phyloP scores from a whole-genome alignment of 1,140 invertebrate genomes.

The Calephelis nemesis region DNA sequence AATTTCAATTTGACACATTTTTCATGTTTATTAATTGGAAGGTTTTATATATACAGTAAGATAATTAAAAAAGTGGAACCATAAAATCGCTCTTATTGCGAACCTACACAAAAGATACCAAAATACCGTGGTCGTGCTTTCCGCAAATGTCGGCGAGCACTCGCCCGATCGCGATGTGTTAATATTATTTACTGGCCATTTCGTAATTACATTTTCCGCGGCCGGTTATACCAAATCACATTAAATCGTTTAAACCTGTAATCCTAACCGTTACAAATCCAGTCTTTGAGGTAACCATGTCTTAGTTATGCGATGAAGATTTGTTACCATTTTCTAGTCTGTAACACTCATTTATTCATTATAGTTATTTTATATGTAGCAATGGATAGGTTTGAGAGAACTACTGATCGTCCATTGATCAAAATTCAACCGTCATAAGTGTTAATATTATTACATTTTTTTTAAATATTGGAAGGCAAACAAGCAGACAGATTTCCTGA shows the following conservation, averaged over 20 bases:
- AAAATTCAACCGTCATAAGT: too few species aligned
- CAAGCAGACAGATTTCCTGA: too few species aligned
- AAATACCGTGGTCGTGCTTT: conserved; percentile 69
- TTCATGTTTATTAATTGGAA: too few species aligned
- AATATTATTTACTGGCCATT: conserved; percentile 69
- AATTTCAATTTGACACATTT: too few species aligned
- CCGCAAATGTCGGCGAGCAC: conserved; percentile 58
- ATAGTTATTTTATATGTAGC: too few species aligned
- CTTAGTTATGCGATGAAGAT: not conserved
- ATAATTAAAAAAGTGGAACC: not conserved
- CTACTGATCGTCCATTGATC: too few species aligned
- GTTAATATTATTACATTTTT: too few species aligned
- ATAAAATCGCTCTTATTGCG: conserved; percentile 14
- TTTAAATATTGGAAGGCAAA: too few species aligned
- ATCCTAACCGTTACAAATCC: not conserved
- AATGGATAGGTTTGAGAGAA: too few species aligned
- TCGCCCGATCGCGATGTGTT: conserved; percentile 65
- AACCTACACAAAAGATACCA: conserved; percentile 33
- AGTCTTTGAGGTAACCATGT: not conserved
- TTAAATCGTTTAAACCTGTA: conserved; percentile 27
- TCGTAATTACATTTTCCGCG: conserved; percentile 34
- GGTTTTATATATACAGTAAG: too few species aligned
- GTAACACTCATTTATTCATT: too few species aligned
- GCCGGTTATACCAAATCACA: conserved; percentile 30
- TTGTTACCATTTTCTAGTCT: not conserved